Conservation (phyloP, 2,797 vertebrate genomes). For the Artibeus lituratus region DNA sequence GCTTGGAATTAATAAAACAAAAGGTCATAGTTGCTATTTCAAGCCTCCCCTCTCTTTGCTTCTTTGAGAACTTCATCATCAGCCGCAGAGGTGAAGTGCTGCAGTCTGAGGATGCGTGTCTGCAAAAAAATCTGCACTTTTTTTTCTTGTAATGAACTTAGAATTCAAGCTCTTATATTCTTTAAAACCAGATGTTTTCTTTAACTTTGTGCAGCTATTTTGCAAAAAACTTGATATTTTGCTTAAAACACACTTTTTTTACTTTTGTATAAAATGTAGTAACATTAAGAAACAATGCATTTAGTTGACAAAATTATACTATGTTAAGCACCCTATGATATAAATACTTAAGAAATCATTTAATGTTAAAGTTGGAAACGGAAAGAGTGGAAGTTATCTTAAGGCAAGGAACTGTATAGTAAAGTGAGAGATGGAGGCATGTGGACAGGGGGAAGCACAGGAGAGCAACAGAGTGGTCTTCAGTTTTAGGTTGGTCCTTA, state of each 20-base stretch:
- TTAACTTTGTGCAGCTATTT: background rate
- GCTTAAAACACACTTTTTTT: background rate
- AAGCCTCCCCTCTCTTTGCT: background rate
- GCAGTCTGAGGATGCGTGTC: background rate
- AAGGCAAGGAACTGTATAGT: background rate
- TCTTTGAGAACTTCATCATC: background rate
- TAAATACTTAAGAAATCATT: constrained; percentile 21
- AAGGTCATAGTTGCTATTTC: background rate
- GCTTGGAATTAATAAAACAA: constrained; percentile 19
- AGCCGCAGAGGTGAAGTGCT: background rate
- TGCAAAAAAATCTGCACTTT: background rate
- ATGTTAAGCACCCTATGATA: background rate
- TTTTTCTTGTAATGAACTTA: background rate
- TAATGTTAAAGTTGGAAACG: background rate
- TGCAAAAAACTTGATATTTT: background rate
- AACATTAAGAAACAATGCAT: background rate
- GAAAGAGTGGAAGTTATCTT: background rate
- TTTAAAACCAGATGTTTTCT: background rate
- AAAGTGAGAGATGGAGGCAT: background rate
- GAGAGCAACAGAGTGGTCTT: background rate
- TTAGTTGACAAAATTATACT: background rate
- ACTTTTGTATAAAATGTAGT: background rate
- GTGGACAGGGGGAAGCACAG: background rate
- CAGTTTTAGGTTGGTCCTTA: background rate
- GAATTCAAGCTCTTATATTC: background rate